phyloP scores from a whole-genome alignment of 2,797 vertebrate species.

The Falco peregrinus region DNA sequence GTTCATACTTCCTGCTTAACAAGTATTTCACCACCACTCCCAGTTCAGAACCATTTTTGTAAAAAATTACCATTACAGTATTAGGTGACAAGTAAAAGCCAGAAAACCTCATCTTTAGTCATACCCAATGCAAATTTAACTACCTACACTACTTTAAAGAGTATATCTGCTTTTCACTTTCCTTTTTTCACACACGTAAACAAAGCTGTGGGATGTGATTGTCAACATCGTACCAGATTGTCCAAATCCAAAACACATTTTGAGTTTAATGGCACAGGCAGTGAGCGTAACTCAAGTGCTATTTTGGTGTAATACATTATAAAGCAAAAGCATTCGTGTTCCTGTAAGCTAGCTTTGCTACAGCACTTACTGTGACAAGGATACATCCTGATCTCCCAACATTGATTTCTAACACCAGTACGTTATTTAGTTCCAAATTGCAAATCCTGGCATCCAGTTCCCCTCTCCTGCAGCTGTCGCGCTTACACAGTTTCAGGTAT shows the following conservation, averaged over 20 bases:
- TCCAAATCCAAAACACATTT: not conserved
- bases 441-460: not conserved
- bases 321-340: not conserved
- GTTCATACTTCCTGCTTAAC: not conserved
- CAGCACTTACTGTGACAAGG: not conserved
- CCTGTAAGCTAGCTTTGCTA: not conserved
- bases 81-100: not conserved
- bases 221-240: not conserved
- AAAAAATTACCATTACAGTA: not conserved
- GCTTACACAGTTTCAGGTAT: not conserved
- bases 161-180: not conserved
- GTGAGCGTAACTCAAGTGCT: not conserved
- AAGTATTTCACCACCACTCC: not conserved
- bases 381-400: not conserved
- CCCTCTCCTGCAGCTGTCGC: not conserved
- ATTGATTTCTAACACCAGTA: not conserved
- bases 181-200: not conserved
- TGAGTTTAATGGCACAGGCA: not conserved
- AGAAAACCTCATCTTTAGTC: not conserved
- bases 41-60: not conserved
- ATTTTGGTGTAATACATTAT: not conserved
- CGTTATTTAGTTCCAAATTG: not conserved
- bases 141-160: not conserved
- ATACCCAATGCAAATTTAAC: not conserved
- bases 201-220: not conserved